Evolutionary conservation across 1,140 invertebrate genomes (phyloP).

Genomic region (Drosophila serrata): DNA sequence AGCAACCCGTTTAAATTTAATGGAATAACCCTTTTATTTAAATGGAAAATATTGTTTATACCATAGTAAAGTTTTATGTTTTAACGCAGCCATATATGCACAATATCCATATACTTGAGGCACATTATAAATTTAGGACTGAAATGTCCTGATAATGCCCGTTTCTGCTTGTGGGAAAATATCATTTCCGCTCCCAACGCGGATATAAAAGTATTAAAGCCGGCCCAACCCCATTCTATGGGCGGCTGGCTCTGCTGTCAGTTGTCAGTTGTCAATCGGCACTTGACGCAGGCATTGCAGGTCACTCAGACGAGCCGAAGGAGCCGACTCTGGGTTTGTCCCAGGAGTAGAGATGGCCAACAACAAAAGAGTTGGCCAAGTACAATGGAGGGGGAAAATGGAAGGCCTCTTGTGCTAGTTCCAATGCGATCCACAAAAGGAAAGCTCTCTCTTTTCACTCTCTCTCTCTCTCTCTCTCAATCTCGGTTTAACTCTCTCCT

Average conservation of each 20-base stretch:
- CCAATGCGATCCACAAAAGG: slow-evolving; percentile 54
- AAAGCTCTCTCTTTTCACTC: slow-evolving; percentile 21
- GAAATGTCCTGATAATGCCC: slow-evolving; percentile 9
- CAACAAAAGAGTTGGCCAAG: slow-evolving; percentile 37
- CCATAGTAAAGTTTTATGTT: not conserved
- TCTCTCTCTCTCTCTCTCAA: slow-evolving; percentile 1
- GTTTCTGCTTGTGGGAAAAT: not conserved
- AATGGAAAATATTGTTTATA: not conserved
- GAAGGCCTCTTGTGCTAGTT: slow-evolving; percentile 63
- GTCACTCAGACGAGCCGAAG: slow-evolving; percentile 46
- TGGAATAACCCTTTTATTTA: not conserved
- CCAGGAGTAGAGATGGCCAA: slow-evolving; percentile 29
- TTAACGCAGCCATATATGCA: not conserved
- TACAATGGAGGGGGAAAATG: slow-evolving; percentile 21
- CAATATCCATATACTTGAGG: not conserved
- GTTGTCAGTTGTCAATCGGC: slow-evolving; percentile 42
- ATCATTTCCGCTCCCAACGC: not conserved
- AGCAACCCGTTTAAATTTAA: not conserved
- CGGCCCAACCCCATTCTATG: slow-evolving; percentile 7
- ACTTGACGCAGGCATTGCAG: slow-evolving; percentile 52
- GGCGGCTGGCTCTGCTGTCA: slow-evolving; percentile 15
- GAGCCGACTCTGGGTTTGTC: slow-evolving; percentile 20
- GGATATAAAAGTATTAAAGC: slow-evolving; percentile 19
- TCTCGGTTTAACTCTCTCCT: not conserved
- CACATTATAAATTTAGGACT: not conserved